Conservation (phyloP, 2,888 invertebrate genomes). For the Megamerina dolium region DNA sequence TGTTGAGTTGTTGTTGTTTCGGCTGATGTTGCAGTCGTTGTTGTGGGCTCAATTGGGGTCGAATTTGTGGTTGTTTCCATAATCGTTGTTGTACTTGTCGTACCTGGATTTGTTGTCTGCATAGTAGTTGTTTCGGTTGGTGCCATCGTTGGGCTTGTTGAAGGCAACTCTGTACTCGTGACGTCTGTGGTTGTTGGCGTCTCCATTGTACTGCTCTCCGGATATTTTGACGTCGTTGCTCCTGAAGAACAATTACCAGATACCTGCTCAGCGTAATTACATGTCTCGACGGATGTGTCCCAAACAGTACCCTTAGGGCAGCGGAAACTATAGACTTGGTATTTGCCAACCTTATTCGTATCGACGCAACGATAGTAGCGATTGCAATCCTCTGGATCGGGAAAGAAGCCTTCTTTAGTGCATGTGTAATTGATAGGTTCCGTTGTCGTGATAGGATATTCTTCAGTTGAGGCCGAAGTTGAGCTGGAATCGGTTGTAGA, state of each 20-base stretch:
- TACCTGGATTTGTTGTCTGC: slow-evolving; percentile 18
- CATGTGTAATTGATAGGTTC: slow-evolving; percentile 39
- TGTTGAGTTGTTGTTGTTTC: slow-evolving; percentile 8
- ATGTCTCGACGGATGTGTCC: slow-evolving; percentile 55
- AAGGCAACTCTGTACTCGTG: slow-evolving; percentile 11
- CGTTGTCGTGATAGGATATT: slow-evolving; percentile 21
- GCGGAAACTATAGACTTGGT: slow-evolving; percentile 51
- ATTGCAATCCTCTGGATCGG: slow-evolving; percentile 52
- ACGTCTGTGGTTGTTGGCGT: slow-evolving; percentile 21
- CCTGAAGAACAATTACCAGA: slow-evolving; percentile 38
- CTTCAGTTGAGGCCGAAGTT: slow-evolving; percentile 14
- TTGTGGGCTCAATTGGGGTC: slow-evolving; percentile 8
- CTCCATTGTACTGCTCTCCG: slow-evolving; percentile 4
- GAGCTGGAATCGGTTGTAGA: slow-evolving; percentile 17
- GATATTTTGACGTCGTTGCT: slow-evolving; percentile 10
- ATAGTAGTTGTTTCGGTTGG: slow-evolving; percentile 14
- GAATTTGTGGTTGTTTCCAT: slow-evolving; percentile 12
- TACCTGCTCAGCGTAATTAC: slow-evolving; percentile 47
- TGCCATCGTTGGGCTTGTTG: slow-evolving; percentile 15
- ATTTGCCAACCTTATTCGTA: slow-evolving; percentile 43
- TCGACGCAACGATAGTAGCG: slow-evolving; percentile 57
- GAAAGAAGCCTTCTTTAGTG: slow-evolving; percentile 48
- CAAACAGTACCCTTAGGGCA: slow-evolving; percentile 56
- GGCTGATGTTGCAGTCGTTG: slow-evolving; percentile 6
- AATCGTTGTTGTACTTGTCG: slow-evolving; percentile 19